phyloP scores from a whole-genome alignment of 2,797 vertebrate genomes.

The Gephyroberyx darwinii region DNA sequence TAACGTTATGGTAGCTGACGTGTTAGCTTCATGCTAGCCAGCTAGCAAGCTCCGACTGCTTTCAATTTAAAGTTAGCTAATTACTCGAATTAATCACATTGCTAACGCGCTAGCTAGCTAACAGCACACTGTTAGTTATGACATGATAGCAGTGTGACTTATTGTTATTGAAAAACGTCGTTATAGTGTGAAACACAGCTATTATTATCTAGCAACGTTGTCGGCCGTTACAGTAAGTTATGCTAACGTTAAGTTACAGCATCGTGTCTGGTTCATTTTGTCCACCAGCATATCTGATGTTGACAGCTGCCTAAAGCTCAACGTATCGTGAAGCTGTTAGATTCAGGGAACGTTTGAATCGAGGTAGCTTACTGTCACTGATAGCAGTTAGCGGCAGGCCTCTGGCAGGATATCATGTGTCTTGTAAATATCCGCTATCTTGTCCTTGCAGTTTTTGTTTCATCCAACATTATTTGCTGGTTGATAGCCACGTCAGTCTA shows the following conservation, averaged over 20 bases:
- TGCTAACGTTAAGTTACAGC: not conserved
- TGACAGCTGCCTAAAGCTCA: constrained; percentile 27
- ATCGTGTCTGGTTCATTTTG: constrained; percentile 1
- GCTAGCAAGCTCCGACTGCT: constrained; percentile 32
- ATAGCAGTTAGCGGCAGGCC: not conserved
- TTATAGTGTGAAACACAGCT: not conserved
- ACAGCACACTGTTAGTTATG: not conserved
- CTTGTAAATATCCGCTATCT: no score
- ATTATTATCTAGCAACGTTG: constrained; percentile 4
- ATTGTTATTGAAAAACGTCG: not conserved
- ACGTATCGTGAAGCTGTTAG: not conserved
- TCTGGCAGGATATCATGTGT: not conserved
- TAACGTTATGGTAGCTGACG: constrained; percentile 35
- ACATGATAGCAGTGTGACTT: accelerated
- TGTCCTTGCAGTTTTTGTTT: no score
- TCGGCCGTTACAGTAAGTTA: not conserved
- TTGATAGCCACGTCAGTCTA: no score
- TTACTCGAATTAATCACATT: no score
- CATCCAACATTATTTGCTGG: no score
- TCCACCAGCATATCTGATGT: constrained; percentile 15
- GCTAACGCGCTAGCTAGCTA: not conserved
- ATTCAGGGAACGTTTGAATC: not conserved
- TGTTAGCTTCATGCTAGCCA: constrained; percentile 53
- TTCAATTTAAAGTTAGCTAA: not conserved
- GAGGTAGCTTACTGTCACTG: not conserved